Evolutionary conservation across 2,797 vertebrate genomes (phyloP), one percentile per base, ranked within the genome.

Genomic region (Oreonectes daqikongensis): DNA sequence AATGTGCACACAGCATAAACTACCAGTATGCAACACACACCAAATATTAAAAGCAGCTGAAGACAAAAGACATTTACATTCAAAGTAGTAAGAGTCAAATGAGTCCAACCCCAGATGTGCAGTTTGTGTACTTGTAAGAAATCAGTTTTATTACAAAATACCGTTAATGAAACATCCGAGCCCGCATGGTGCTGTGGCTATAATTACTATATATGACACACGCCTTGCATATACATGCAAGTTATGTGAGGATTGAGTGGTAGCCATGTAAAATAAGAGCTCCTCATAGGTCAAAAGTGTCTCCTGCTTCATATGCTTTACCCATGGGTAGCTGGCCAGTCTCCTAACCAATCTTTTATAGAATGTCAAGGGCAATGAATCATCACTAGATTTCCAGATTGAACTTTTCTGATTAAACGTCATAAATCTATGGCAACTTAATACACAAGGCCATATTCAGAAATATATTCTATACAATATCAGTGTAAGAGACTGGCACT

Each of bases 261-360:
- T n/a, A 1, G 6, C 46, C 44, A 35, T 46, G 69, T 74, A 76
- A 77, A 82, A 79, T 35, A 55, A 44, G 73, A 79, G 61, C 3
- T 18, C 52, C 20, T 42, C 32, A 30, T 38, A 64, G 20, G 26
- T 18, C 35, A 69, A 32, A 26, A 50, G 48, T n/a, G 15, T 61
- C 48, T 63, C 18, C 44, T 65, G 42, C 26, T 42, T 52, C 17
- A 28, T 2, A 65, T 50, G 60, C 32, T 46, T 46, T n/a, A 35
- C 35, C 5, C 22, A 40, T 3, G 18, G 42, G 26, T 28, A 57
- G 55, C 46, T 72, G 30, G n/a, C 22, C 55, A 28, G 12, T 50
- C 66, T 76, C 64, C 53, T 28, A 61, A 38, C 4, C 66, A 24
- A 2, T 48, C 12, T 28, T 65, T 48, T 50, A 73, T 40, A 40